These are phyloP conservation scores for Epirrhoe tristata DNA, from an alignment of 2,888 invertebrate genomes.

Conservation along the genomic window DNA sequence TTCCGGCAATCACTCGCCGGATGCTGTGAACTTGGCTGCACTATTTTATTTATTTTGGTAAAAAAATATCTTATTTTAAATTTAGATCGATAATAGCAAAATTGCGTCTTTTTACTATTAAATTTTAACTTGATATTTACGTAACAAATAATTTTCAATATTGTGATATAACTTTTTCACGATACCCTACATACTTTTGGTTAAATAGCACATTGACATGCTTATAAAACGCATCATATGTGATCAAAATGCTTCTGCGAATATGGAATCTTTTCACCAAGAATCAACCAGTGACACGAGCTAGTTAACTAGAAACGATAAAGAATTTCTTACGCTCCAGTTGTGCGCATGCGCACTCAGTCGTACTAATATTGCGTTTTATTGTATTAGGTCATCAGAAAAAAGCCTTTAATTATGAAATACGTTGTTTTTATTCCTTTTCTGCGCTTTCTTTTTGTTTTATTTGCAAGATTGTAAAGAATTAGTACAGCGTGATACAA, in stretches of 20 bases:
- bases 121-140: too few relatives aligned
- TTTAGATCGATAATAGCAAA: not conserved
- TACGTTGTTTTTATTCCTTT: conserved; percentile 6
- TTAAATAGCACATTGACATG: too few relatives aligned
- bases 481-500: not conserved
- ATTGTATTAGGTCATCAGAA: conserved; percentile 50
- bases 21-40: conserved; percentile 55
- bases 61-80: not conserved
- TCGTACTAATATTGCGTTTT: conserved; percentile 61
- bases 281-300: conserved; percentile 24
- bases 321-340: conserved; percentile 71
- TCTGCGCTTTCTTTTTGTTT: not conserved
- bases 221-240: too few relatives aligned
- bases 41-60: not conserved
- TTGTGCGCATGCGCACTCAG: conserved; percentile 67
- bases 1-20: conserved; percentile 36
- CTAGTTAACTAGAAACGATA: conserved; percentile 56
- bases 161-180: too few relatives aligned
- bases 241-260: not conserved
- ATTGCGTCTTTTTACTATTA: too few relatives aligned
- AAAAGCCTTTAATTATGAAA: conserved; percentile 47
- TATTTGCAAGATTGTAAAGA: not conserved
- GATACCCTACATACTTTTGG: too few relatives aligned
- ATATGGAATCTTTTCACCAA: conserved; percentile 4
- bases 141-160: too few relatives aligned